Evolutionary conservation across 2,113 vertebrate species (phyloP), one percentile per base, ranked within the genome.

Genomic region (Scomber scombrus): DNA sequence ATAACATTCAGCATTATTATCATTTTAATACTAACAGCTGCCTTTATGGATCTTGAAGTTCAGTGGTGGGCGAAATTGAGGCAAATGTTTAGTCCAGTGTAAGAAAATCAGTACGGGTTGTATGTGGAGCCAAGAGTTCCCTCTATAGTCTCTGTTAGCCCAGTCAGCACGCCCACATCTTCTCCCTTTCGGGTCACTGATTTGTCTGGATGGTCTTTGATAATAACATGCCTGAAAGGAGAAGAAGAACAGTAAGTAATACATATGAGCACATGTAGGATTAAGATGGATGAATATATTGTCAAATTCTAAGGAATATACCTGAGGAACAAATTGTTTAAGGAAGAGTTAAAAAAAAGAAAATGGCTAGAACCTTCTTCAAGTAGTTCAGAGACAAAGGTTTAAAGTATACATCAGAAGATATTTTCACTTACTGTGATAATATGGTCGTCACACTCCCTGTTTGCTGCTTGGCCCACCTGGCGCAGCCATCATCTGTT

Each of bases 401-500:
- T 69, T 34, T 6, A n/a, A 49, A 18, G 26, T 23, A 18, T 2
- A 6, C 60, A 31, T 26, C 14, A 58, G 7, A 75, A 13, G 9
- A 8, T 21, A 21, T 14, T 50, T 76, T 73, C n/a, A 80, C 91
- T 87, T 29, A 89, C 87, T 52, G 26, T 75, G 29, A 51, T 77
- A 47, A 66, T 9, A 64, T 12, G 34, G 31, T 12, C 21, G 63
- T 94, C 84, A 93, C 71, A 93, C 84, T 73, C 82, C 91, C 70
- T 91, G 91, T 84, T 95, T 94, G 80, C 72, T 86, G 82, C 80
- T 73, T 0, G 90, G 81, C 4, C 85, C 85, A 2, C 88, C 88
- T 34, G 93, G 91, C 68, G 91, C 86, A 11, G 87, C 77, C 91
- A 91, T 93, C 86, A 93, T 90, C 78, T 93, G 93, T 45, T 95